These are phyloP conservation scores for Turritopsis dohrnii DNA, from an alignment of 30 jellyfish, hydroid and myxozoan species.

Conservation along the genomic window DNA sequence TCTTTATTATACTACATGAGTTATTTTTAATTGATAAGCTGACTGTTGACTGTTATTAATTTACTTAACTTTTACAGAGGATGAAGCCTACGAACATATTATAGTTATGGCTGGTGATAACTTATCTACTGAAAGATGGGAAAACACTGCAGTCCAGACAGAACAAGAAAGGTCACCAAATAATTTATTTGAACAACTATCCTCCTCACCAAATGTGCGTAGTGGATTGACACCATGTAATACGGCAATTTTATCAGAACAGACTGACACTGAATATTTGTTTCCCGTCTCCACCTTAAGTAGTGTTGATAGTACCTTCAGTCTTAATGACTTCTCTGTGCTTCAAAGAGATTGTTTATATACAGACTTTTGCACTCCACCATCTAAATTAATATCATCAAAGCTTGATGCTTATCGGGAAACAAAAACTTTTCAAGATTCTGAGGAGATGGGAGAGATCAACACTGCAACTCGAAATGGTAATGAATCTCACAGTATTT, in stretches of 20 bases:
- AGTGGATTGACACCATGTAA: not conserved
- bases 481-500: no score
- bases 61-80: not conserved
- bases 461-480: not conserved
- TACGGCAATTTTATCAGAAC: not conserved
- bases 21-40: not conserved
- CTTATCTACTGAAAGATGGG: not conserved
- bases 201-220: not conserved
- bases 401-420: not conserved
- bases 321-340: not conserved
- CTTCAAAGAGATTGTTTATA: not conserved
- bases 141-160: not conserved
- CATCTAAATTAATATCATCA: not conserved
- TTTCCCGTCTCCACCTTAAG: not conserved
- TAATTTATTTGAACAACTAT: slow-evolving; percentile 1
- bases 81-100: slow-evolving; percentile 3
- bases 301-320: not conserved
- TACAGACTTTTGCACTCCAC: not conserved
- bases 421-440: not conserved
- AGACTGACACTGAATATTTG: not conserved
- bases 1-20: not conserved
- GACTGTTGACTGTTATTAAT: not conserved
- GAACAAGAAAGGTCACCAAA: not conserved
- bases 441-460: not conserved
- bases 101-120: slow-evolving; percentile 16